Base-by-base conservation (phyloP, 2,797 vertebrate species). In the Euthynnus affinis region DNA sequence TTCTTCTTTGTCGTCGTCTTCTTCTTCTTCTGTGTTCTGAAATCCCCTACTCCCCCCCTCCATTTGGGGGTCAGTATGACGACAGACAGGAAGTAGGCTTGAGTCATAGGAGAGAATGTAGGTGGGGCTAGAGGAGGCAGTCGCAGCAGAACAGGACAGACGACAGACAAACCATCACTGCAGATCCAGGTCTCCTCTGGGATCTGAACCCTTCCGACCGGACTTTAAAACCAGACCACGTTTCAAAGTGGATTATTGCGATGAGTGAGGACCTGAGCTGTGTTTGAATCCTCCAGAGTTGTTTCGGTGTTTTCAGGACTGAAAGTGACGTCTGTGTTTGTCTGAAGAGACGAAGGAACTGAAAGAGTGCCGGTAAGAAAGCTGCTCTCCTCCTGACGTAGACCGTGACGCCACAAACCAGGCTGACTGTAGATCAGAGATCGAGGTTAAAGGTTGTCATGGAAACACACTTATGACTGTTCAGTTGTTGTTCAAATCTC, bases 61-160 rank as follows among this genome's bases (percentile, higher is more conserved):
- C 42, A 14, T 63, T 15, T 40, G 68, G 67, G 69, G 57, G 73
- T 74, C 23, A 49, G 49, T 48, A 34, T 82, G 88, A 82, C 46
- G 34, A 76, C 73, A 77, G 76, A 85, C 83, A 85, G 88, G 91
- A 92, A 88, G 81, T 80, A 58, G 65, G 69, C 55, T 56, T 82
- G 83, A 87, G 71, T 87, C 84, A 83, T 56, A 34, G 0, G 5
- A 66, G 56, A 66, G 69, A 82, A 81, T 81, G 76, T 74, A 73
- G 88, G 88, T 3, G 87, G 80, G 74, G 74, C 34, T 13, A n/a
- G 32, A 63, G 55, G 48, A 48, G 34, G 48, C 4, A 62, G 59
- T 23, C 25, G 56, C 7, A 46, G 34, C 29, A 40, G 25, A 72
- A 23, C 53, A 61, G 71, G 44, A 52, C 42, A 52, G 20, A 64